phyloP scores from a whole-genome alignment of 2,888 invertebrate genomes.

The Tineola bisselliella region DNA sequence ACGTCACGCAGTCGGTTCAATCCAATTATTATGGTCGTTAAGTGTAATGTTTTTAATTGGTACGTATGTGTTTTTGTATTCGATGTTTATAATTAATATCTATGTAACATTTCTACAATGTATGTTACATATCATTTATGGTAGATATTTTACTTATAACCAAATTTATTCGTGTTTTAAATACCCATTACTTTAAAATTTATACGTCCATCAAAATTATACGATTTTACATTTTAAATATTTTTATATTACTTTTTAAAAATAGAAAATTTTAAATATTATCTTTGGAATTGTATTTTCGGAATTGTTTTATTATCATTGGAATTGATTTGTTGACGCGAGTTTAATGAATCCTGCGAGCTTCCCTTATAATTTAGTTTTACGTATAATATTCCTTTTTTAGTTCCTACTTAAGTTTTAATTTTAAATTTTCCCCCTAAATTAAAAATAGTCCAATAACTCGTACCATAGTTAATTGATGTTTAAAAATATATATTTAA shows the following conservation, averaged over 20 bases:
- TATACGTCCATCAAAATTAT: not conserved
- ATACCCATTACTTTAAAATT: not conserved
- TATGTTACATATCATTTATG: slow-evolving; percentile 52
- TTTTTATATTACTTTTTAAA: not conserved
- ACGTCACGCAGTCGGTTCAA: too few relatives aligned
- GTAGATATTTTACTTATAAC: slow-evolving; percentile 26
- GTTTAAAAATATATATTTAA: not conserved
- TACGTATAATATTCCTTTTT: not conserved
- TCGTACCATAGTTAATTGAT: not conserved
- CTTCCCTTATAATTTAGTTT: not conserved
- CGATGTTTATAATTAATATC: not conserved
- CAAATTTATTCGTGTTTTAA: not conserved
- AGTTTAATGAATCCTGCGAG: not conserved
- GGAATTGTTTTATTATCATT: not conserved
- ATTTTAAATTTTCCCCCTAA: not conserved
- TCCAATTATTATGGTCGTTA: too few relatives aligned
- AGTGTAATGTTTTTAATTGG: too few relatives aligned
- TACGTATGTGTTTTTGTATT: not conserved
- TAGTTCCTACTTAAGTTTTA: not conserved
- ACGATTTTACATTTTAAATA: not conserved
- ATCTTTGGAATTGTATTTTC: not conserved
- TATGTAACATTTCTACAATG: slow-evolving; percentile 20
- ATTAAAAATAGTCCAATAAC: not conserved
- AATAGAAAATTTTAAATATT: not conserved
- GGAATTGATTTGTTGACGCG: not conserved